Conservation (phyloP, 2,888 invertebrate species). For the Nebria salina region DNA sequence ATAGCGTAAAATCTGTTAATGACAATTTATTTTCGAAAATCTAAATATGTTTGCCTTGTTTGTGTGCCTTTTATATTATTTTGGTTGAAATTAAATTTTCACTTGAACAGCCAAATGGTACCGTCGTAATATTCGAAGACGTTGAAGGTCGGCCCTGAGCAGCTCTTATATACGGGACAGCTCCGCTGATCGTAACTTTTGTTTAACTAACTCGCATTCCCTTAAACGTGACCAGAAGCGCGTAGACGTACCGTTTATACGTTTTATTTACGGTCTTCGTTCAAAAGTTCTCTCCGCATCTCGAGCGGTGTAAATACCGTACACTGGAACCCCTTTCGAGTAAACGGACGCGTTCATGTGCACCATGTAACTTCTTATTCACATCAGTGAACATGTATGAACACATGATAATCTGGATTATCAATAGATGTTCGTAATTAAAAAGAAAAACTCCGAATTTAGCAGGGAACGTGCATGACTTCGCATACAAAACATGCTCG, state of each 20-base stretch:
- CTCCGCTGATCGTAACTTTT: slow-evolving; percentile 26
- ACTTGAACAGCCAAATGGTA: slow-evolving; percentile 20
- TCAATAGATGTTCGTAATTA: background rate
- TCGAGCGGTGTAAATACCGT: background rate
- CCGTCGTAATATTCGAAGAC: slow-evolving; percentile 17
- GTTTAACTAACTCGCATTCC: slow-evolving; percentile 22
- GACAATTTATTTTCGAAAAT: background rate
- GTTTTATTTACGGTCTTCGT: slow-evolving; percentile 26
- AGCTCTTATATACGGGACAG: slow-evolving; percentile 15
- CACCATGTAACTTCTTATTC: background rate
- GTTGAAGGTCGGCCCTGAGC: slow-evolving; percentile 14
- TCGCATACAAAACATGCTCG: background rate
- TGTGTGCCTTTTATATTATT: background rate
- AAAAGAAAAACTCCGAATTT: background rate
- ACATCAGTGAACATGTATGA: background rate
- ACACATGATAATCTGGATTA: background rate
- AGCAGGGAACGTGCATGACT: background rate
- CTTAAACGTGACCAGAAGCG: slow-evolving; percentile 32
- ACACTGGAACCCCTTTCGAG: slow-evolving; percentile 5
- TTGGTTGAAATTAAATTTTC: slow-evolving; percentile 22
- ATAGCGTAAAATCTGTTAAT: background rate
- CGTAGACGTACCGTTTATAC: slow-evolving; percentile 18
- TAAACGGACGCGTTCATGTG: background rate
- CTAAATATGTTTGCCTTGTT: background rate
- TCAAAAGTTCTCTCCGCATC: slow-evolving; percentile 19